Evolutionary conservation across 1,140 invertebrate genomes (phyloP).

Genomic region (Drosophila guanche): DNA sequence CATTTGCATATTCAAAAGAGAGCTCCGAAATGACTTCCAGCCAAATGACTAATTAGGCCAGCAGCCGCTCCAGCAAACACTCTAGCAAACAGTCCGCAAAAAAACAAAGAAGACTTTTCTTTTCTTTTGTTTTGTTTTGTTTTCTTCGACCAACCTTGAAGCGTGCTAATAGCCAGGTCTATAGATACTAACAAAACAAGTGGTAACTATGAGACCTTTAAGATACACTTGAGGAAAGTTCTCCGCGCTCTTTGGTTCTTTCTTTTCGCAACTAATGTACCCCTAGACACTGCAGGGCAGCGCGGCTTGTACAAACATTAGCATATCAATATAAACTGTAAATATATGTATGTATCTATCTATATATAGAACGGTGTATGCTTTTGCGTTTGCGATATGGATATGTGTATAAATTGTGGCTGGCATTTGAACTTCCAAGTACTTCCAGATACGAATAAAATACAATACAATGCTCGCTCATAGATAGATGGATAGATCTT

Average conservation of each 20-base stretch:
- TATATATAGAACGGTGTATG: slow-evolving; percentile 21
- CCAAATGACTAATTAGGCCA: slow-evolving; percentile 53
- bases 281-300: not conserved
- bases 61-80: slow-evolving; percentile 33
- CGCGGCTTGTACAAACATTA: not conserved
- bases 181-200: slow-evolving; percentile 40
- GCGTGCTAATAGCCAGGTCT: slow-evolving; percentile 46
- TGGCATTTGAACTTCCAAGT: slow-evolving; percentile 59
- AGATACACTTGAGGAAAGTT: too few relatives aligned
- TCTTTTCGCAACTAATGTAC: slow-evolving; percentile 4
- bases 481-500: slow-evolving; percentile 12
- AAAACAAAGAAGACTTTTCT: slow-evolving; percentile 39
- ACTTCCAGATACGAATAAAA: slow-evolving; percentile 3
- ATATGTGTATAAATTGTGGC: slow-evolving; percentile 35
- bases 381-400: slow-evolving; percentile 7
- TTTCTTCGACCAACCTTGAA: slow-evolving; percentile 52
- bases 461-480: not conserved
- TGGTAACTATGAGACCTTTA: too few relatives aligned
- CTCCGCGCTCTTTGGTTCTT: too few relatives aligned
- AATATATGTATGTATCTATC: slow-evolving; percentile 9
- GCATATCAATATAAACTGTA: slow-evolving; percentile 3
- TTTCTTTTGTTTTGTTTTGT: slow-evolving; percentile 39
- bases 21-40: slow-evolving; percentile 7
- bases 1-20: too few relatives aligned
- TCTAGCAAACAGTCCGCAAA: slow-evolving; percentile 23